Conservation (phyloP, 2,113 vertebrate genomes). For the Capreolus pygargus region DNA sequence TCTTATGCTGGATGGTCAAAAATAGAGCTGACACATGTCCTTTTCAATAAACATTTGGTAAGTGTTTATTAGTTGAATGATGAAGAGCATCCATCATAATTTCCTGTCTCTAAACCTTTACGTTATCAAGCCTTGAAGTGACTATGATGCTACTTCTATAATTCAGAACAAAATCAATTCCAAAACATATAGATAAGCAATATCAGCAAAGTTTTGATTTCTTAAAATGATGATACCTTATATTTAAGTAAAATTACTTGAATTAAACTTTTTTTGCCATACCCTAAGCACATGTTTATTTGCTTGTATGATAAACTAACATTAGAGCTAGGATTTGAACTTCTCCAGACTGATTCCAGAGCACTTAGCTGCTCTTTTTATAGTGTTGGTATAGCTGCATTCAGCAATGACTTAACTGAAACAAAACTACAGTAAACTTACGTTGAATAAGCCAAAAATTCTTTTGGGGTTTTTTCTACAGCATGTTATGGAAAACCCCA, state of each 20-base stretch:
- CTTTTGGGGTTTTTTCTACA: not conserved
- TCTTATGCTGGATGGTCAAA: not conserved
- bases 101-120: not conserved
- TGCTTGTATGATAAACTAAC: not conserved
- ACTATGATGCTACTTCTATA: not conserved
- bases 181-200: slow-evolving; percentile 8
- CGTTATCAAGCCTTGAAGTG: not conserved
- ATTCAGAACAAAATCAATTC: slow-evolving; percentile 27
- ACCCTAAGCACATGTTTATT: not conserved
- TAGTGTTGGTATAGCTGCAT: not conserved
- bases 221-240: not conserved
- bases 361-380: not conserved
- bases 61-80: slow-evolving; percentile 19
- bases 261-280: not conserved
- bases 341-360: not conserved
- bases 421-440: not conserved
- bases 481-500: not conserved
- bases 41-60: not conserved
- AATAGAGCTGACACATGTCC: not conserved
- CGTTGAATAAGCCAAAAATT: not conserved
- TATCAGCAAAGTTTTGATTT: not conserved
- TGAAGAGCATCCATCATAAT: not conserved
- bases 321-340: not conserved
- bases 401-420: not conserved
- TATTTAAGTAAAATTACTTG: slow-evolving; percentile 1